Evolutionary conservation across 2,888 invertebrate genomes (phyloP), one percentile per base, ranked within the genome.

Genomic region (Scaptomyza reducta): DNA sequence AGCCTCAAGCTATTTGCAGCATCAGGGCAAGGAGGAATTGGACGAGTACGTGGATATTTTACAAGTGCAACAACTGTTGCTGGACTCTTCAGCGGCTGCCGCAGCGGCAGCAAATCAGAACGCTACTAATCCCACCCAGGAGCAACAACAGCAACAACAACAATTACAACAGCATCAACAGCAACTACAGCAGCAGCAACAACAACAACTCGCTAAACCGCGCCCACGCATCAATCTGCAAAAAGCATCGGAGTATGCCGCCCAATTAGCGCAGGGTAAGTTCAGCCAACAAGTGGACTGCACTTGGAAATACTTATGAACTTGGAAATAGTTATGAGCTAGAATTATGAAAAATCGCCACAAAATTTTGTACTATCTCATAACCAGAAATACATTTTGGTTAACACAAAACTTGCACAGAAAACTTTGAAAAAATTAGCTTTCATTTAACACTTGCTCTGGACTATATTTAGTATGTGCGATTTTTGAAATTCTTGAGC

Each of bases 41-140:
- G 95, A 95, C 92, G 96, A 96, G 92, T 96, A 95, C 92, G 96
- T 96, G 91, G 96, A 96, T 92, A 96, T 96, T 87, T 94, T 96
- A 62, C 96, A 96, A 91, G 96, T 96, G 91, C 96, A 96, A 89
- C 94, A 96, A 91, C 92, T 96, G 84, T 93, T 96, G 82, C 93
- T 96, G 91, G 94, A 94, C 77, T 90, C 91, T 14, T 90, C 92
- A 11, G 79, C 89, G 29, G 85, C 87, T 35, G 87, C 89, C 38
- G 60, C 89, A 44, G 82, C 88, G 25, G 73, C 87, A 41, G 76
- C 74, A 10, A 71, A 55, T 57, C 79, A 61, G 47, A 64, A 16
- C 49, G 10, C 18, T 11, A 10, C 38, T 3, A 35, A 9, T 45
- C 62, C 67, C 0, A 0, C 18, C 2, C 53, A 13, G 2, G 68